Conservation (phyloP, 2,113 vertebrate genomes). For the Alaudala cheleensis region DNA sequence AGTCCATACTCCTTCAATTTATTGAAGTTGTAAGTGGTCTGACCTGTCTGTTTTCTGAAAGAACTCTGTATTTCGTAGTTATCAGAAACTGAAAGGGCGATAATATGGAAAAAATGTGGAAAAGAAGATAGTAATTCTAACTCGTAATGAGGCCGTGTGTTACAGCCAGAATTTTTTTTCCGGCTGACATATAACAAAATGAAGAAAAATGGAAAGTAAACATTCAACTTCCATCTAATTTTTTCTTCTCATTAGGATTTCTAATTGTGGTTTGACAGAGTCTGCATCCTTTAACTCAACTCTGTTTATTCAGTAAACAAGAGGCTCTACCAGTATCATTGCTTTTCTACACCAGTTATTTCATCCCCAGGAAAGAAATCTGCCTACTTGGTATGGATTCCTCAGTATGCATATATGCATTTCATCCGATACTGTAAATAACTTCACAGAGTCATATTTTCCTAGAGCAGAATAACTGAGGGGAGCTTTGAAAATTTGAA, state of each 20-base stretch:
- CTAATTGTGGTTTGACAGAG: not conserved
- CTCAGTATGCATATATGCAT: not conserved
- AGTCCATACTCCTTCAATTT: not conserved
- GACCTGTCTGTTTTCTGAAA: constrained; percentile 19
- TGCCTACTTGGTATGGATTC: not conserved
- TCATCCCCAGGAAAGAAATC: not conserved
- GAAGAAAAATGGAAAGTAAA: constrained; percentile 27
- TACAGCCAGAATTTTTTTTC: not conserved
- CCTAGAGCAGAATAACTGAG: not conserved
- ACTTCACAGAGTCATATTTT: not conserved
- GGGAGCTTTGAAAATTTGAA: not conserved
- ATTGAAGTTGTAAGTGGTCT: not conserved
- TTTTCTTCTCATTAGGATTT: not conserved
- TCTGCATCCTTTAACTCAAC: not conserved
- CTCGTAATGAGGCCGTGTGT: not conserved
- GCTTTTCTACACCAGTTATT: not conserved
- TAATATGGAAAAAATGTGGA: not conserved
- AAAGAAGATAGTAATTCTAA: not conserved
- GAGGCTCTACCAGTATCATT: not conserved
- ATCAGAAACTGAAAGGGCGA: not conserved
- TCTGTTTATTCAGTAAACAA: not conserved
- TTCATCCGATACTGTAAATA: not conserved
- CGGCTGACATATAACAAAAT: constrained; percentile 8
- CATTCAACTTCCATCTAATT: not conserved
- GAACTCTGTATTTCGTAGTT: not conserved